Base-by-base conservation (phyloP, 1,140 invertebrate species). In the Periplaneta americana region DNA sequence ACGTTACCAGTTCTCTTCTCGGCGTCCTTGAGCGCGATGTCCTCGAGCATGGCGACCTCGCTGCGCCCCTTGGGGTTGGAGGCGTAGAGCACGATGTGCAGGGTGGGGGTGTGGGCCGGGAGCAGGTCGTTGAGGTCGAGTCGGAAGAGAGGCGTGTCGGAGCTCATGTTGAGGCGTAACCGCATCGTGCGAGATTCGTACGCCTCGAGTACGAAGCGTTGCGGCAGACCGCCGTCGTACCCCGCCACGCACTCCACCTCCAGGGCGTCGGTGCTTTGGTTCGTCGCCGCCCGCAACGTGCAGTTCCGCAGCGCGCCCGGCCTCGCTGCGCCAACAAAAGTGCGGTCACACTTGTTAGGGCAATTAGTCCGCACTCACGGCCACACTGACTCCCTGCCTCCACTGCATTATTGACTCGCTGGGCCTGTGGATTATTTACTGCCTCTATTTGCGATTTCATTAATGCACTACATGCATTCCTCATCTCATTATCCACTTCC, bases 11-110 rank as follows among this genome's bases (percentile, higher is more conserved):
- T 80, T 28, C 66, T 31, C 57, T 80, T 80, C 80, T 80, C 80
- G 8, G 96, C 95, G 87, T 96, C 95, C 86, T 95, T 95, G 84
- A 97, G 92, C 81, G 95, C 94, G 84, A 96, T 95, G 85, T 96
- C 95, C 86, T 97, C 95, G 18, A 98, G 89, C 0, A 96, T 89
- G 79, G 94, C 92, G 31, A 93, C 91, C 85, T 96, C 95, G 83
- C 95, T 96, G 81, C 93, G 92, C 75, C 96, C 96, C 87, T 97
- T 97, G 37, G 94, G 92, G 88, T 98, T 98, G 83, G 93, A 92
- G 48, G 96, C 94, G 87, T 96, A 97, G 81, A 96, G 92, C 78
- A 95, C 91, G 78, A 98, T 89, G 84, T 94, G 91, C 82, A 96
- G 90, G 34, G 92, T 92, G 18, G 91, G 91, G 81, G 92, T 90